Evolutionary conservation across 2,888 invertebrate genomes (phyloP), one percentile per base, ranked within the genome.

Genomic region (Cheilosia impressa): DNA sequence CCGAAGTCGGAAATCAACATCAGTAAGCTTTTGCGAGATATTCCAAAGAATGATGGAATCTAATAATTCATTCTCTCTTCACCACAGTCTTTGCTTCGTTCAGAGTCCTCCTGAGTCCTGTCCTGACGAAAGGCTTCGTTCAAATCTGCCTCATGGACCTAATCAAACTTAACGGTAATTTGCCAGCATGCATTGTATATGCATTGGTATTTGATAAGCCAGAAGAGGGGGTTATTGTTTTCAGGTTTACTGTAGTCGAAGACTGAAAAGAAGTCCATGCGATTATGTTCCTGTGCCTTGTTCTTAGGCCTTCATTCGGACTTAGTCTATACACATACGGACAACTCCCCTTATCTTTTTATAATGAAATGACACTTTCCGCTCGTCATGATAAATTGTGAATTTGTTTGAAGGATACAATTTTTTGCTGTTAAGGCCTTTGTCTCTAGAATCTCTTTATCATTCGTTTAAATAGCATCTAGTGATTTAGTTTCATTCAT

Each of bases 301-400:
- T 24, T 15, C 15, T 52, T 52, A 7, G 22, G 24, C 24, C 13
- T 5, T 52, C 2, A 52, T 15, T 52, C 9, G 52, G 13, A 52
- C 27, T 27, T 9, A 31, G 6, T 52, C 4, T 6, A 6, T 52
- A 2, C 4, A 13, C 9, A 22, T 2, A 27, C 6, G 63, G 34
- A 57, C 72, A 68, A 73, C 78, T 78, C 71, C 47, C 60, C 24
- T 27, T 27, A 27, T 24, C 72, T 22, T 71, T 69, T 55, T 47
- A 66, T 57, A 68, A 63, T 63, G 66, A 78, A 73, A 63, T 68
- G 68, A 69, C 78, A 68, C 62, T 78, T 73, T 60, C 43, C 66
- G 38, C 47, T 63, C 68, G 75, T 73, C 68, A 73, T 68, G 73
- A 83, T 83, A 83, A 83, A 83, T 78, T 83, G 78, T 73, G 57